Base-by-base conservation (phyloP, 1,140 invertebrate species). In the Heliconius hewitsoni region DNA sequence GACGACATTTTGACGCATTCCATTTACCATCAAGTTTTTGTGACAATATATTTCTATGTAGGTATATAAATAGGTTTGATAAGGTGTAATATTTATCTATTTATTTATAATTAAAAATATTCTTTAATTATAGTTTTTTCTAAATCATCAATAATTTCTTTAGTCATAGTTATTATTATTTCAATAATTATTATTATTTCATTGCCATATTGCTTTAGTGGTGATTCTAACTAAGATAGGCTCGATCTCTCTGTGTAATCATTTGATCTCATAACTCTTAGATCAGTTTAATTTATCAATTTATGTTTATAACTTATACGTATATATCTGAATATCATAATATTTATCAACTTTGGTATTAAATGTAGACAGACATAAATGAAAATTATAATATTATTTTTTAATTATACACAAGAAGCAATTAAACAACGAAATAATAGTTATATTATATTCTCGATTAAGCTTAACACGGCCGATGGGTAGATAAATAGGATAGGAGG, bases 1-100 rank as follows among this genome's bases (percentile, higher is more conserved):
- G 86, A 90, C 87, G 87, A 91, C 86, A 89, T 90, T 90, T 91
- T 86, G 85, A 90, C 88, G 85, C 79, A 88, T 85, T 89, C 82
- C 83, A 81, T 86, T 85, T 89, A 52, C 76, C 73, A 82, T 83
- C 74, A 82, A 76, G 71, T 82, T 82, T 79, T 82, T 82, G 75
- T 79, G 55, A 80, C 74, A 76, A 19, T 66, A 30, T 66, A 9
- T 27, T 16, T 70, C 57, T 77, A 27, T 80, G 73, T 16, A 16
- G 3, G 3, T 46, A 46, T 79, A 76, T 71, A 66, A 76, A 77
- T 71, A 76, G 57, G 34, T 74, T 30, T 71, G 57, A 82, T 73
- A 74, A 74, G 13, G 55, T 73, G 57, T 66, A 57, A 23, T 57
- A 8, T 11, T 9, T 13, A 66, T 27, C 6, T 30, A 57, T 23